Conservation (phyloP, 2,888 invertebrate species). For the Dryobota labecula region DNA sequence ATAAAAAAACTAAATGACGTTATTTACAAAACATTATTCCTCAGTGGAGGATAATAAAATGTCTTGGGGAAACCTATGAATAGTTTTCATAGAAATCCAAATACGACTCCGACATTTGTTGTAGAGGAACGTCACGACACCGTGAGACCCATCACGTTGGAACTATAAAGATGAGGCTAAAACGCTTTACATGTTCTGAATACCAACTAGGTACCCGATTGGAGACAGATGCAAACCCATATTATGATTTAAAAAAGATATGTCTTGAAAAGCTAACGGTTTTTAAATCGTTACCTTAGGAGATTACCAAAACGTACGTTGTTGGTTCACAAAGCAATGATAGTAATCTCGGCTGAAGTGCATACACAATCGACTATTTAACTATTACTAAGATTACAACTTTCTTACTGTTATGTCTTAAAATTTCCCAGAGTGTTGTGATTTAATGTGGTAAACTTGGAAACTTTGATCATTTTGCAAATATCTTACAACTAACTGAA, state of each 20-base stretch:
- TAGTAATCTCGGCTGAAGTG: background rate
- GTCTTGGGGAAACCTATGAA: constrained; percentile 40
- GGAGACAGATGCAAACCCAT: constrained; percentile 27
- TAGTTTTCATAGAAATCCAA: constrained; percentile 32
- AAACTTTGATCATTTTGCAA: constrained; percentile 69
- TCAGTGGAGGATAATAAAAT: constrained; percentile 24
- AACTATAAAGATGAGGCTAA: constrained; percentile 59
- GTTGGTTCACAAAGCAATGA: background rate
- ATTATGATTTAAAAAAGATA: constrained; percentile 12
- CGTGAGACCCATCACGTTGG: constrained; percentile 54
- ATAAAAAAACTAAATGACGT: constrained; percentile 17
- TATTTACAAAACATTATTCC: constrained; percentile 2
- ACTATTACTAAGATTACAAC: constrained; percentile 62
- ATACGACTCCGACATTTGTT: constrained; percentile 19
- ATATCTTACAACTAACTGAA: constrained; percentile 54
- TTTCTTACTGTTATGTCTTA: constrained; percentile 71
- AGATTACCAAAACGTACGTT: too few species aligned
- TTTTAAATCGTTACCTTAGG: too few species aligned
- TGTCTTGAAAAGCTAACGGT: constrained; percentile 9
- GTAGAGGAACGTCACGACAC: constrained; percentile 21
- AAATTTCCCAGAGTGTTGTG: constrained; percentile 67
- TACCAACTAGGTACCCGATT: constrained; percentile 30
- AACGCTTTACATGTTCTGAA: constrained; percentile 41
- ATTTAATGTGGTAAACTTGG: constrained; percentile 66
- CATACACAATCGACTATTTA: constrained; percentile 29